Percentiles rank a stretch among this genome's conserved stretches.
Conservation (phyloP, 2,113 vertebrate species). For the Aldabrachelys gigantea region DNA sequence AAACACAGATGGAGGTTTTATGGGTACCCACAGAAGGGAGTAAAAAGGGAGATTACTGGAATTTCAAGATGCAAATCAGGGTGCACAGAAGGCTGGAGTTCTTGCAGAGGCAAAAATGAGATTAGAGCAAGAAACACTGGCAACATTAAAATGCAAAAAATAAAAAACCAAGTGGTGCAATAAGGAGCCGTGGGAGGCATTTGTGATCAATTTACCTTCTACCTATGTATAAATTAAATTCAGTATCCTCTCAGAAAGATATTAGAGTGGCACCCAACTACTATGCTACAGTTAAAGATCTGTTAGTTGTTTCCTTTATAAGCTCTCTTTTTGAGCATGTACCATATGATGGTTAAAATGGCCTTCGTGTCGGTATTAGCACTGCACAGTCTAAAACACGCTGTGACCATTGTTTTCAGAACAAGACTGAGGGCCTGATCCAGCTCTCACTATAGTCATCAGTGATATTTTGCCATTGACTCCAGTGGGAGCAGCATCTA, state of each 20-base stretch:
- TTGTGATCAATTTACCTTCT: neutral
- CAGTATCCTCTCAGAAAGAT: neutral
- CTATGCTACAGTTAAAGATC: neutral
- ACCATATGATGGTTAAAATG: neutral
- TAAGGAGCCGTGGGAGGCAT: neutral
- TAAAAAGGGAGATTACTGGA: conserved; percentile 49
- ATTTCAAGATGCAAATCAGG: conserved; percentile 46
- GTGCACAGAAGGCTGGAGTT: neutral
- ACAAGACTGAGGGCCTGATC: neutral
- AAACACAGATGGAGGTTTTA: conserved; percentile 73
- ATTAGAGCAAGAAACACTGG: conserved; percentile 10
- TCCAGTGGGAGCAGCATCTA: neutral
- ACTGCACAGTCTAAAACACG: neutral
- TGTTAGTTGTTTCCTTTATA: neutral
- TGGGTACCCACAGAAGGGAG: conserved; percentile 66
- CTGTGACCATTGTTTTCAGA: rapidly evolving
- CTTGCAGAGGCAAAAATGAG: conserved; percentile 19
- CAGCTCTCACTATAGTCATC: neutral
- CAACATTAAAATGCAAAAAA: conserved; percentile 21
- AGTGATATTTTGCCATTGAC: neutral
- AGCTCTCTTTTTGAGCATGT: neutral
- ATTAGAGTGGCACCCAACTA: neutral
- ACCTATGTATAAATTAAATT: neutral
- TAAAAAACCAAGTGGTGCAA: neutral
- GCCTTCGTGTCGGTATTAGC: neutral